Evolutionary conservation across 1,140 invertebrate species (phyloP), one percentile per base, ranked within the genome.

Genomic region (Bactericera cockerelli): DNA sequence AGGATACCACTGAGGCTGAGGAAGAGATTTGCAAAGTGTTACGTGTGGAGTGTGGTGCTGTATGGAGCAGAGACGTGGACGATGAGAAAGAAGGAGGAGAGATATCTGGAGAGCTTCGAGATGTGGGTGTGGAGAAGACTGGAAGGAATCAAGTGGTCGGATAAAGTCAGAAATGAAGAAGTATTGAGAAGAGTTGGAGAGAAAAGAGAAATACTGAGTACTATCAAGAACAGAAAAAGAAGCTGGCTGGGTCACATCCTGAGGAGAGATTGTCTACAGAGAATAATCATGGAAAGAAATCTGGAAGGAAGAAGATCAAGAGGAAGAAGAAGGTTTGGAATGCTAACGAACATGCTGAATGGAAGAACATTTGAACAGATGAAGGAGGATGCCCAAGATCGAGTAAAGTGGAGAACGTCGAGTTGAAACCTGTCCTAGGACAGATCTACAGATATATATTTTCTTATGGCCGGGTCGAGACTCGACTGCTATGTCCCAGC

Each of bases 21-120:
- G 25, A 57, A 61, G 57, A 61, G 26, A 21, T 56, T 61, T 61
- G 21, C 31, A 26, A 57, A 61, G 53, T 57, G 38, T 42, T 61
- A 42, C 21, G 38, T 61, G 42, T 61, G 25, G 56, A 53, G 55
- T 57, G 26, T 59, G 54, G 53, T 31, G 24, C 16, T 60, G 56
- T 56, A 60, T 33, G 59, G 53, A 60, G 42, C 6, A 10, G 26
- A 57, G 26, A 57, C 39, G 36, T 57, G 56, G 53, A 60, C 31
- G 26, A n/a, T 61, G 42, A 56, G 59, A 8, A 42, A 56, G 53
- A 56, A 56, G n/a, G 56, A 57, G 36, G 38, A 61, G 39, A 55
- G 42, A 55, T 55, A 55, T 39, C 26, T 61, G 39, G 56, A 53
- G 57, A 56, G 26, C 49, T 57, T 61, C 38, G 56, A 61, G 49